Evolutionary conservation across 2,888 invertebrate species (phyloP).

Genomic region (Eupithecia tripunctaria): DNA sequence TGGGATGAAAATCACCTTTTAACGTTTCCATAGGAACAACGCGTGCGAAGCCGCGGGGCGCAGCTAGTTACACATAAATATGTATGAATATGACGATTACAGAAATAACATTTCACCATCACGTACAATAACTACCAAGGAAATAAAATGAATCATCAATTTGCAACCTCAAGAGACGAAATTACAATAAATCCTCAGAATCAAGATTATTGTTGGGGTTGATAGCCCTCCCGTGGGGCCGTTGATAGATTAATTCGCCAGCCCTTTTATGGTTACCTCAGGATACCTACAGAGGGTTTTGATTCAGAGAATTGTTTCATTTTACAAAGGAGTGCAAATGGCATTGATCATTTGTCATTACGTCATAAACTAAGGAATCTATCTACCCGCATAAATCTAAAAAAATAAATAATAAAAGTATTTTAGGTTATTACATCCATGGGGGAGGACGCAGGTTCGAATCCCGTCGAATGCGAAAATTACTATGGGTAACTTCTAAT

Average conservation of each 20-base stretch:
- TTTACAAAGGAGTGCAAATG: background rate
- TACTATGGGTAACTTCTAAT: too few species aligned
- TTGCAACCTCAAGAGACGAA: conserved; percentile 27
- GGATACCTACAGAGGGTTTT: background rate
- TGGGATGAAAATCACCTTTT: too few species aligned
- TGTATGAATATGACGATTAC: background rate
- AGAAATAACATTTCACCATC: background rate
- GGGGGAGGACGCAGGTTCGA: too few species aligned
- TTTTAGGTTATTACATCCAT: too few species aligned
- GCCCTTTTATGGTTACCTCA: conserved; percentile 23
- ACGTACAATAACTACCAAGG: too few species aligned
- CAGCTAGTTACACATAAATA: too few species aligned
- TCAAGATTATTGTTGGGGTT: conserved; percentile 35
- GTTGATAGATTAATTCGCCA: conserved; percentile 35
- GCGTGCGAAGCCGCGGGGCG: too few species aligned
- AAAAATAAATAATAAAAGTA: too few species aligned
- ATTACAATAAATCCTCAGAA: conserved; percentile 40
- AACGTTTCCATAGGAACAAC: too few species aligned
- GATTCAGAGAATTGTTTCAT: conserved; percentile 7
- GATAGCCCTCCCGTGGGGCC: conserved; percentile 41
- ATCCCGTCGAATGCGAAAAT: too few species aligned
- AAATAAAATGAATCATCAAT: conserved; percentile 30
- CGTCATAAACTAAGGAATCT: too few species aligned
- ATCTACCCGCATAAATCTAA: too few species aligned
- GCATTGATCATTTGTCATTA: background rate